Evolutionary conservation across 2,888 invertebrate genomes (phyloP), one percentile per base, ranked within the genome.

Genomic region (Odontocolon sp.): DNA sequence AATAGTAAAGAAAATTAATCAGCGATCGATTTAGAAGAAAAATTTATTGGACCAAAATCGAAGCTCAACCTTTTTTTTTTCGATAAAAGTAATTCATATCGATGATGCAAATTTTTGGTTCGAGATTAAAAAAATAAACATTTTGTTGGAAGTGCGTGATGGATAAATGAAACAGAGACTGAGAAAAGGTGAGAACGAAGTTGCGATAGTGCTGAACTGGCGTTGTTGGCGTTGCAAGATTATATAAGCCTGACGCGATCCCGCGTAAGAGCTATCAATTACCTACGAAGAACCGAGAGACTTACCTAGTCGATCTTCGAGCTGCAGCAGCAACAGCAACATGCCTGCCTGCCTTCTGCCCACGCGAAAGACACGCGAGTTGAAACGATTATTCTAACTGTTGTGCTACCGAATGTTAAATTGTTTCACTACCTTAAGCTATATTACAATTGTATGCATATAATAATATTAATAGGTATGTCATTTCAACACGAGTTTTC

Each of bases 261-360:
- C 52, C 63, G 70, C 45, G 77, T 64, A 74, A 79, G 64, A 67
- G 70, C 77, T 67, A 79, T 79, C 79, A 79, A 79, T 79, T 79
- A 79, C 77, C 70, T 66, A 66, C 59, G 66, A 67, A 66, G 50
- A 52, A 72, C 47, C 31, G 33, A 57, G 47, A 59, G 40, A 52
- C 52, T 69, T 50, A 63, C 21, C 18, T 36, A 28, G 8, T 31
- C 18, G 42, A 59, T 66, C 50, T 50, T 11, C 40, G 31, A 33
- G 52, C 61, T 45, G 26, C n/a, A 36, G 64, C 16, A 26, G 40
- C 23, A 18, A 26, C 40, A 42, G 42, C 73, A 45, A 47, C 50
- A 31, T 31, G 38, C 57, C 31, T 57, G 68, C 50, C 11, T 56
- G 63, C 18, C 38, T 26, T 2, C 57, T 31, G 45, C 70, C 69